phyloP scores from a whole-genome alignment of 92 coral and sea anemone genomes.

The Metridium senile region DNA sequence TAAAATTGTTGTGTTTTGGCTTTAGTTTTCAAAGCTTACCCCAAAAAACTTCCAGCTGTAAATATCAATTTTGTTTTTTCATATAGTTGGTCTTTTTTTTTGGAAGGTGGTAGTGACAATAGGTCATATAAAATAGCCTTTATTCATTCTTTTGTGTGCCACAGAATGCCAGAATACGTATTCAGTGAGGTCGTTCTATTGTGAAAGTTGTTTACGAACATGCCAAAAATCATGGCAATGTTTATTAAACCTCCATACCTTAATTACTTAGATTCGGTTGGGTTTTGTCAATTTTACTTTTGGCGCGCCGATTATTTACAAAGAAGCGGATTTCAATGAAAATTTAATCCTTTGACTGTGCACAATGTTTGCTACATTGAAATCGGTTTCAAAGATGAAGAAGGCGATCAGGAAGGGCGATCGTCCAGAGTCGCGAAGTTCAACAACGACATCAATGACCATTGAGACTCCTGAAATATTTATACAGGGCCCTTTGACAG shows the following conservation, averaged over 20 bases:
- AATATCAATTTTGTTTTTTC: too few species aligned
- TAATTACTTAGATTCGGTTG: slow-evolving; percentile 21
- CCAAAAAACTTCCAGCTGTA: too few species aligned
- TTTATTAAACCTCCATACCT: slow-evolving; percentile 18
- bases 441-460: slow-evolving; percentile 41
- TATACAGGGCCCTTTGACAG: slow-evolving; percentile 58
- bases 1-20: not conserved
- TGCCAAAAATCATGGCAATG: slow-evolving; percentile 6
- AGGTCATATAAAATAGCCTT: not conserved
- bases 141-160: not conserved
- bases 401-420: slow-evolving; percentile 63
- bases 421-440: slow-evolving; percentile 53
- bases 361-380: slow-evolving; percentile 80
- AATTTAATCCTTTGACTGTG: slow-evolving; percentile 7
- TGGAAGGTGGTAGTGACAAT: not conserved
- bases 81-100: not conserved
- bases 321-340: slow-evolving; percentile 26
- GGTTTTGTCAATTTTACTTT: slow-evolving; percentile 21
- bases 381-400: slow-evolving; percentile 84
- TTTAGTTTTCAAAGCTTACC: not conserved
- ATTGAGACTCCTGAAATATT: slow-evolving; percentile 47
- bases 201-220: slow-evolving; percentile 10
- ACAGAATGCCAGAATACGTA: not conserved
- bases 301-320: slow-evolving; percentile 20
- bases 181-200: not conserved